Evolutionary conservation across 2,888 invertebrate species (phyloP).

Genomic region (Agriopis aurantiaria): DNA sequence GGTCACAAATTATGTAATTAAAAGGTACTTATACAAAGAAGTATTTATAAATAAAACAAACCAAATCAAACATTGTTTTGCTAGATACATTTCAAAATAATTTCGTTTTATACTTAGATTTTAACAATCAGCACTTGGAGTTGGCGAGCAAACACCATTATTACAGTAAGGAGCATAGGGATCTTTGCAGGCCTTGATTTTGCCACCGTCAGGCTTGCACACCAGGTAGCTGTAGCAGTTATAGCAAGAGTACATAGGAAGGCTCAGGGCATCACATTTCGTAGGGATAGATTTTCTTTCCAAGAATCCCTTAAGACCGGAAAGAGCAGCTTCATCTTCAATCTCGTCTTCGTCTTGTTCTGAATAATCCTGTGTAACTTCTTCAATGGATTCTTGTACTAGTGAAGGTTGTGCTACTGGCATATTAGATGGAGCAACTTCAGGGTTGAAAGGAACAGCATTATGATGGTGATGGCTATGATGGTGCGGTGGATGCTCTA

Average conservation of each 20-base stretch:
- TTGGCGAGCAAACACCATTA: conserved; percentile 26
- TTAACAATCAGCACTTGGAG: conserved; percentile 24
- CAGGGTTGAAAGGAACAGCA: not conserved
- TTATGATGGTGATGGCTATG: not conserved
- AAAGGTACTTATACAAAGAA: too few relatives aligned
- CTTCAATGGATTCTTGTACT: not conserved
- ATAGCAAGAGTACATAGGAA: conserved; percentile 33
- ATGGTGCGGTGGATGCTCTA: not conserved
- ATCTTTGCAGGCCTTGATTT: conserved; percentile 29
- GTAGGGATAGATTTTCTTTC: conserved; percentile 14
- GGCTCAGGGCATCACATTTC: conserved; percentile 20
- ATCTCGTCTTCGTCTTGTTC: conserved; percentile 8
- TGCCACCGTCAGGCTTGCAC: conserved; percentile 32
- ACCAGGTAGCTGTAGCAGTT: conserved; percentile 32
- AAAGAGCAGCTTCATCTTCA: not conserved
- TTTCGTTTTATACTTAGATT: not conserved
- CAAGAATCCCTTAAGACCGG: not conserved
- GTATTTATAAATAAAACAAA: not conserved
- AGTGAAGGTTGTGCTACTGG: not conserved
- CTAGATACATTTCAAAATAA: not conserved
- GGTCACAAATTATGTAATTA: not conserved
- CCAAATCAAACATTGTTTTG: not conserved
- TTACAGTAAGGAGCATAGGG: conserved; percentile 31
- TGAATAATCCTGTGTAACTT: not conserved
- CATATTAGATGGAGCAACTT: not conserved